Base-by-base conservation (phyloP, 2,797 vertebrate species). In the Cuculus canorus region DNA sequence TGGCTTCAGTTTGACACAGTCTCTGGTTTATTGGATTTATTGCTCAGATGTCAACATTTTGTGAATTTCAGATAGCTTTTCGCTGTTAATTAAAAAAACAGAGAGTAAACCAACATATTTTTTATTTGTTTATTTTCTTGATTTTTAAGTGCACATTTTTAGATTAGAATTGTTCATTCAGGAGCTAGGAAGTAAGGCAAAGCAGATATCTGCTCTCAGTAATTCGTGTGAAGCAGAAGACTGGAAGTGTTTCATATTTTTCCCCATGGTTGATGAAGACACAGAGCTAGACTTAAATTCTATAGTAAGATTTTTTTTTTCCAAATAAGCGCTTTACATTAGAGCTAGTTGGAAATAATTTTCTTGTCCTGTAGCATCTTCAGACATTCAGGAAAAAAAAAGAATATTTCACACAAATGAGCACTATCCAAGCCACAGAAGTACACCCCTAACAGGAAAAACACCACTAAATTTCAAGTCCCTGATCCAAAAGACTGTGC, bases 1-100 rank as follows among this genome's bases (percentile, higher is more conserved):
- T 93, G 85, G 66, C 91, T 88, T 93, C 5, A 25, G n/a, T 53
- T 91, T 95, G 68, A 92, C 76, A 65, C 68, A 52, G 30, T 84
- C 93, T 92, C 69, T 78, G 80, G 96, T 73, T 91, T 88, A 61
- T 80, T 88, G 14, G 33, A 83, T 88, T 94, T 92, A 60, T 76
- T 86, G 66, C 68, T 87, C 59, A 43, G 37, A 65, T 4, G 28
- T 91, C 82, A 95, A 77, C 9, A 63, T 54, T 86, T 96, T 92
- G 65, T 82, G 85, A 61, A 93, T 82, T 85, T 92, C 48, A 54
- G 53, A 85, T 80, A 93, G 32, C 37, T 92, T 93, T 90, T 72
- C 83, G 54, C 50, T 68, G 30, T 68, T 30, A n/a, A n/a, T 53
- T 53, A 95, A 76, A 87, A 76, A 50, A 68, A 27, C 53, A 64